These are phyloP conservation scores for Channa argus DNA, from an alignment of 2,113 vertebrate species.

Conservation along the genomic window DNA sequence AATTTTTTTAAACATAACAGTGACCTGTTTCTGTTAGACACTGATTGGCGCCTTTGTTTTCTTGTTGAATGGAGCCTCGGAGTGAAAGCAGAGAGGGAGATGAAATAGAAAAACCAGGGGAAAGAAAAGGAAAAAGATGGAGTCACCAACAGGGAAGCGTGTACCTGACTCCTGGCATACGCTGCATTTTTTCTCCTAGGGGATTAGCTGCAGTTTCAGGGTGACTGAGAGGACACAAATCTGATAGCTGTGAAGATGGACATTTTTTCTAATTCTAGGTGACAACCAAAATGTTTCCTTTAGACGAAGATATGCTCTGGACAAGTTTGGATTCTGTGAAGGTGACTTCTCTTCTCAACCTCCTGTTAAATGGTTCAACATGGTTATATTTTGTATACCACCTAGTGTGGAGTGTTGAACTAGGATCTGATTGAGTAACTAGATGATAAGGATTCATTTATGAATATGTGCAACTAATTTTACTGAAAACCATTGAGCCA, in stretches of 20 bases:
- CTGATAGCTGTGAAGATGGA: conserved; percentile 33
- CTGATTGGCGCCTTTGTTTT: too few relatives aligned
- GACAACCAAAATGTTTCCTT: conserved; percentile 40
- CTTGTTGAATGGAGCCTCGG: not conserved
- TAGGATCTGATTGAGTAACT: too few relatives aligned
- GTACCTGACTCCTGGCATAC: conserved; percentile 28
- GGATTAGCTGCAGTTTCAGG: conserved; percentile 57
- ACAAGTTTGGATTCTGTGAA: not conserved
- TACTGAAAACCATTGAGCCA: too few relatives aligned
- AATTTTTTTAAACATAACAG: too few relatives aligned
- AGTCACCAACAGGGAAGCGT: conserved; percentile 10
- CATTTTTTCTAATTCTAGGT: conserved; percentile 21
- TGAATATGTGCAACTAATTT: too few relatives aligned
- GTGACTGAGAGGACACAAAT: conserved; percentile 51
- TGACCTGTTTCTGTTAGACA: too few relatives aligned
- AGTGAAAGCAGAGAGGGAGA: not conserved
- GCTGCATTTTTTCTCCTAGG: not conserved
- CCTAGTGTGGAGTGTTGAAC: too few relatives aligned
- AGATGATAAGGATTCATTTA: too few relatives aligned
- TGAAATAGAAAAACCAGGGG: not conserved
- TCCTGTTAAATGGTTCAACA: too few relatives aligned
- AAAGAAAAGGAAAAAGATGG: not conserved
- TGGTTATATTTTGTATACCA: too few relatives aligned
- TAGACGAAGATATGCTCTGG: not conserved
- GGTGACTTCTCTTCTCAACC: not conserved